Evolutionary conservation across 2,113 vertebrate genomes (phyloP).

Genomic region (Pterophyllum scalare): DNA sequence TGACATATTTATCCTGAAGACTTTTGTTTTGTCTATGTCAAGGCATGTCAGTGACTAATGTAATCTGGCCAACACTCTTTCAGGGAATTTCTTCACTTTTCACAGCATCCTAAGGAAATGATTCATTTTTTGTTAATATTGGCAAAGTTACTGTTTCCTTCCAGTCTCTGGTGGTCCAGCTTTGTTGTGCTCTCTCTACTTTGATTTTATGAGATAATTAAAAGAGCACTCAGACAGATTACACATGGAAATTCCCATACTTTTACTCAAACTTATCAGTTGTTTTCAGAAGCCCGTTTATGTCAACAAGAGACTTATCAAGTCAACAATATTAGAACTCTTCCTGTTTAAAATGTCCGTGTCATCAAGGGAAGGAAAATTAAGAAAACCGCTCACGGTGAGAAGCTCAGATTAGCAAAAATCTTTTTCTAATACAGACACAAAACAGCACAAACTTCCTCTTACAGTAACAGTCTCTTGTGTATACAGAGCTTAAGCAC

Average conservation of each 20-base stretch:
- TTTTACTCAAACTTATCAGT: neutral
- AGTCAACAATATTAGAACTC: conserved; percentile 9
- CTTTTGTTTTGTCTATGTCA: conserved; percentile 41
- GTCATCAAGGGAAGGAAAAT: neutral
- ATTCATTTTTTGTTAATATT: neutral
- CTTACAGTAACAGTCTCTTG: neutral
- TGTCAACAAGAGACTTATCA: neutral
- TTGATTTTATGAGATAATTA: conserved; percentile 7
- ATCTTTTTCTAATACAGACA: neutral
- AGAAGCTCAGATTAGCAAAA: neutral
- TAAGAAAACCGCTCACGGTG: neutral
- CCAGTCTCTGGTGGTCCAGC: neutral
- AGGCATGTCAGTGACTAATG: conserved; percentile 43
- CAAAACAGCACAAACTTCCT: neutral
- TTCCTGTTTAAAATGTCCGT: neutral
- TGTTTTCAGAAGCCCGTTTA: neutral
- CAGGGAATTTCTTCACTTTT: neutral
- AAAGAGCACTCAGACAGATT: neutral
- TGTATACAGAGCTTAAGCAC: conserved; percentile 1
- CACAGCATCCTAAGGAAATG: neutral
- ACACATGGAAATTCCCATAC: neutral
- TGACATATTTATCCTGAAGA: conserved; percentile 19
- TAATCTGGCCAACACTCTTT: neutral
- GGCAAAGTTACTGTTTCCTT: neutral
- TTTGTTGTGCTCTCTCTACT: conserved; percentile 2